Conservation (phyloP, 2,888 invertebrate genomes). For the Drosophila nigricruria region DNA sequence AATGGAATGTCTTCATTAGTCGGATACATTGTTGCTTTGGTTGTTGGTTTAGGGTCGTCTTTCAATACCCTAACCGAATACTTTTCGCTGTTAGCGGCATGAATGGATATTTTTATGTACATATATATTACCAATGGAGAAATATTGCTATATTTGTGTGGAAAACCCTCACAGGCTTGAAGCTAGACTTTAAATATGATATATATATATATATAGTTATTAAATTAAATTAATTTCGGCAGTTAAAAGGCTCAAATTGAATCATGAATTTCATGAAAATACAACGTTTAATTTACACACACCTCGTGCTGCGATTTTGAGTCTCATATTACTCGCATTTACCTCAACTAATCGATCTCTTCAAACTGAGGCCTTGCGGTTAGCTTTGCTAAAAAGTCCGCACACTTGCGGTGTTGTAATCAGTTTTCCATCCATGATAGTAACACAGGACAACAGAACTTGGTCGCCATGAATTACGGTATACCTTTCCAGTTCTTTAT, state of each 20-base stretch:
- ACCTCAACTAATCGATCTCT: not conserved
- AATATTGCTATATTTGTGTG: no score
- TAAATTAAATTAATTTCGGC: no score
- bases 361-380: constrained; percentile 2
- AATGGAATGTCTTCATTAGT: constrained; percentile 63
- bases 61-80: constrained; percentile 28
- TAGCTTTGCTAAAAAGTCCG: not conserved
- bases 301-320: not conserved
- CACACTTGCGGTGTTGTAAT: not conserved
- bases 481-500: no score
- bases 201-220: no score
- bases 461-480: not conserved
- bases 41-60: constrained; percentile 10
- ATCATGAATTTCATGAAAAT: no score
- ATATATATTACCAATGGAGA: no score
- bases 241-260: no score
- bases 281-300: not conserved
- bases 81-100: not conserved
- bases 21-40: constrained; percentile 22
- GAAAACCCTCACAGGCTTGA: no score
- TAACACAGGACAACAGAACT: not conserved
- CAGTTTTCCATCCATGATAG: not conserved
- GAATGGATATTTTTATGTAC: not conserved
- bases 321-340: not conserved
- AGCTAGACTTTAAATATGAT: no score